Evolutionary conservation across 92 coral and sea anemone species (phyloP).

Genomic region (Bergia puertoricense): DNA sequence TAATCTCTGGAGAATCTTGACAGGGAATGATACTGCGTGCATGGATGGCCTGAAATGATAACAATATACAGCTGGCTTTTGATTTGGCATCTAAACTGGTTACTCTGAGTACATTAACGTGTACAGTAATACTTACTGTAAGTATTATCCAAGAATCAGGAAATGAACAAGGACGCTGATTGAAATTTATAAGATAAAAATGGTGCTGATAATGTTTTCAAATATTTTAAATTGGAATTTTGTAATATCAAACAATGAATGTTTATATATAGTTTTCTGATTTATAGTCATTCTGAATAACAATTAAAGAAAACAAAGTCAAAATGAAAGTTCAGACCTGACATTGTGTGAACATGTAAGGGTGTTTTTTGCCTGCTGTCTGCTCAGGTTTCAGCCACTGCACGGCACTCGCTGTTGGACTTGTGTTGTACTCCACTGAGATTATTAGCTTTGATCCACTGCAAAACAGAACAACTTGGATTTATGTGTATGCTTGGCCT

Average conservation of each 20-base stretch:
- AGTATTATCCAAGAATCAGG: too few relatives aligned
- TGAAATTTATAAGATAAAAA: too few relatives aligned
- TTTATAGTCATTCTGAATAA: background rate
- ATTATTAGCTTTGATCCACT: conserved; percentile 67
- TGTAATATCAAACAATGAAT: too few relatives aligned
- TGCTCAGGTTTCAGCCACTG: conserved; percentile 87
- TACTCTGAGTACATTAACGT: too few relatives aligned
- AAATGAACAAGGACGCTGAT: too few relatives aligned
- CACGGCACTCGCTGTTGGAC: conserved; percentile 72
- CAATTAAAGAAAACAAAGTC: background rate
- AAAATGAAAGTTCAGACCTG: conserved; percentile 53
- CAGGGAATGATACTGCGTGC: conserved; percentile 87
- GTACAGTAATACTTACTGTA: too few relatives aligned
- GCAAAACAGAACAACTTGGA: background rate
- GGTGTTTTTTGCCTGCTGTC: conserved; percentile 83
- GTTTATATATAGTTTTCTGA: too few relatives aligned
- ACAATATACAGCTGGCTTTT: too few relatives aligned
- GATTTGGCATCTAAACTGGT: too few relatives aligned
- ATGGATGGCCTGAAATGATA: conserved; percentile 72
- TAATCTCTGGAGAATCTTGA: conserved; percentile 85
- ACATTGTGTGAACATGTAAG: conserved; percentile 85
- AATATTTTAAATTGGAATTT: too few relatives aligned
- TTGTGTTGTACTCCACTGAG: conserved; percentile 73
- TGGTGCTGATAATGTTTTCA: too few relatives aligned
- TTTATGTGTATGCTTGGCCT: too few relatives aligned